Percentiles rank a stretch among this genome's conserved stretches.
These are phyloP conservation scores for Euphydryas editha DNA, from an alignment of 2,888 invertebrate species.

Conservation along the genomic window DNA sequence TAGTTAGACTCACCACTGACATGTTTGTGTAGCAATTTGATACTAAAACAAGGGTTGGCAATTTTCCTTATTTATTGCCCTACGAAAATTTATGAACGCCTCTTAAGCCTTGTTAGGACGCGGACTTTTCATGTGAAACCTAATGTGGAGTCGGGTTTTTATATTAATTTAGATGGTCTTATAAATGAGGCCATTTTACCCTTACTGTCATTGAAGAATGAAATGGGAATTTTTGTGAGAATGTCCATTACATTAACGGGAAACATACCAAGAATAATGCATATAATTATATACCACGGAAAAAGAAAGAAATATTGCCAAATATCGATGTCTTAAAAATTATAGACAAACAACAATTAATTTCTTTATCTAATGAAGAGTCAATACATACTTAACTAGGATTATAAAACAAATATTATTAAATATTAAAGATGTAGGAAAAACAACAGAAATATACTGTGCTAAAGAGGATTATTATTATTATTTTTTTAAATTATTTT, in stretches of 20 bases:
- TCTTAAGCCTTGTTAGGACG: conserved; percentile 52
- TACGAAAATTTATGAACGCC: conserved; percentile 65
- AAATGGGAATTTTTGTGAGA: background rate
- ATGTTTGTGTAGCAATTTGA: conserved; percentile 65
- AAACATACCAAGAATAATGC: too few relatives aligned
- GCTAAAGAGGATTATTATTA: too few relatives aligned
- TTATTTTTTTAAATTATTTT: too few relatives aligned
- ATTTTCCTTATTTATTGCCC: conserved; percentile 74
- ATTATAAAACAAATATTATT: too few relatives aligned
- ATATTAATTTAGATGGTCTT: conserved; percentile 37
- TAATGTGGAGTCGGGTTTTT: conserved; percentile 40
- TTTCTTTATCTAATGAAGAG: too few relatives aligned
- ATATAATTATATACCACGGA: too few relatives aligned
- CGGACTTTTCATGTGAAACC: conserved; percentile 37
- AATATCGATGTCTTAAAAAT: too few relatives aligned
- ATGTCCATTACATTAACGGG: background rate
- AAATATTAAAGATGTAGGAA: too few relatives aligned
- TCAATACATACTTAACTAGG: too few relatives aligned
- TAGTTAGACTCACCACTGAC: conserved; percentile 46
- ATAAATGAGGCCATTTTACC: conserved; percentile 15
- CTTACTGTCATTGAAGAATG: background rate
- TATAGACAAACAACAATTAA: too few relatives aligned
- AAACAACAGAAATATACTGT: too few relatives aligned
- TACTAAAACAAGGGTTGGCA: conserved; percentile 74
- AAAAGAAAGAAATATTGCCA: too few relatives aligned